Base-by-base conservation (phyloP, 2,113 vertebrate genomes). In the human region DNA sequence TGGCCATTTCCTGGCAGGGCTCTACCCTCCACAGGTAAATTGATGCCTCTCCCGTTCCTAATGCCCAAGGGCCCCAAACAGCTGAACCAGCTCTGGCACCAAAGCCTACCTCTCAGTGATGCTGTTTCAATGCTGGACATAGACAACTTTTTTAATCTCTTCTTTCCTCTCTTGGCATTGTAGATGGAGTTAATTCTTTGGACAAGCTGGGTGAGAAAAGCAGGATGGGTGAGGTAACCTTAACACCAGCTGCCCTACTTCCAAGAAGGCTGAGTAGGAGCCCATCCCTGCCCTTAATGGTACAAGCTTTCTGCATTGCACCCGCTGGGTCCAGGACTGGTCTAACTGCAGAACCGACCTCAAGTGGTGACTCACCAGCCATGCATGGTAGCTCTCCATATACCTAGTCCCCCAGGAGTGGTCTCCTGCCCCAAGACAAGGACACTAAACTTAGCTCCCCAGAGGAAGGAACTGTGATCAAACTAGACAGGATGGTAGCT, bases 151-250 rank as follows among this genome's bases (percentile, higher is more conserved):
- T 99, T 99, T 96, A 99, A 98, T 93, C 99, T 98, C 98, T 99
- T 99, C 99, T 99, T 99, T 92, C 99, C 99, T 98, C 99, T 99
- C 99, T 99, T 99, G 98, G 99, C 99, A 98, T 99, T 99, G 98
- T 99, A 99, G 98, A 99, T 99, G 96, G 99, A 99, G 98, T 99
- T 99, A 97, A 99, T 99, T 98, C 99, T 99, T 98, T 99, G 99
- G 93, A 99, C 99, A 98, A 99, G 99, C 99, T 99, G 98, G 78
- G 98, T 97, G 98, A 98, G 38, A 97, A 93, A 95, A 91, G 52
- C 40, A 82, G 89, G 43, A 35, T 81, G 10, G 17, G 25, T 83
- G 40, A 97, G 88, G 40, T 72, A 52, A 90, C 43, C 75, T 82
- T 55, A 75, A 59, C 2, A 50, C 30, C 48, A 68, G 61, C 70